Conservation (phyloP, 2,888 invertebrate genomes). For the Drosophila paramelanica region DNA sequence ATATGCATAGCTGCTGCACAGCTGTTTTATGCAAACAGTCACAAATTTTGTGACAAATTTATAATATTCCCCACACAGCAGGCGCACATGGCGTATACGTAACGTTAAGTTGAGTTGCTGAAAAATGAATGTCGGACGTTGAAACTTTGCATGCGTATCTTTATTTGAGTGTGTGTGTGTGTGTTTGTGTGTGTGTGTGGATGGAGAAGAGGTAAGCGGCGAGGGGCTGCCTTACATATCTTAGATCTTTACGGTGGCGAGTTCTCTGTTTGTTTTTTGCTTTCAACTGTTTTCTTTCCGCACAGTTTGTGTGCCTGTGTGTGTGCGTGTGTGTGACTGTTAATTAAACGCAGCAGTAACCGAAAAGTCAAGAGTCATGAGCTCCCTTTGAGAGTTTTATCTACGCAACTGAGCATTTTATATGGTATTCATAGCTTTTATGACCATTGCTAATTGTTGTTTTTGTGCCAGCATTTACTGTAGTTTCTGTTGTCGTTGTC, state of each 20-base stretch:
- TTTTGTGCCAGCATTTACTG: conserved; percentile 19
- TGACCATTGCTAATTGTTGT: conserved; percentile 67
- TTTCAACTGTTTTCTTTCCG: conserved; percentile 46
- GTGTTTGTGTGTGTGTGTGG: not conserved
- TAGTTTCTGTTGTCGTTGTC: conserved; percentile 4
- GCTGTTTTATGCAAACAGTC: too few species aligned
- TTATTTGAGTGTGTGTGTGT: conserved; percentile 15
- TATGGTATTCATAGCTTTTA: conserved; percentile 65
- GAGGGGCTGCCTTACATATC: conserved; percentile 38
- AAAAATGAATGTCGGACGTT: conserved; percentile 69
- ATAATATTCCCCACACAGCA: not conserved
- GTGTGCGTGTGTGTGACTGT: conserved; percentile 36
- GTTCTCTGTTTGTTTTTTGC: conserved; percentile 52
- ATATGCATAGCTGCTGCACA: too few species aligned
- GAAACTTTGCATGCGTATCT: conserved; percentile 58
- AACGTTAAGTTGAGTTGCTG: conserved; percentile 61
- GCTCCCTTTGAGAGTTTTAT: conserved; percentile 48
- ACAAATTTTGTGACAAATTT: not conserved
- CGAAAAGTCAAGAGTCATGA: conserved; percentile 61
- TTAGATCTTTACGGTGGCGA: conserved; percentile 61
- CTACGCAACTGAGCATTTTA: conserved; percentile 42
- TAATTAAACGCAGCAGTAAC: conserved; percentile 59
- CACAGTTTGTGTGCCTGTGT: not conserved
- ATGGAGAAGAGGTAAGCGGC: not conserved
- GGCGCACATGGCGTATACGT: conserved; percentile 61